phyloP scores from a whole-genome alignment of 2,888 invertebrate species.

The Perdita meconis region DNA sequence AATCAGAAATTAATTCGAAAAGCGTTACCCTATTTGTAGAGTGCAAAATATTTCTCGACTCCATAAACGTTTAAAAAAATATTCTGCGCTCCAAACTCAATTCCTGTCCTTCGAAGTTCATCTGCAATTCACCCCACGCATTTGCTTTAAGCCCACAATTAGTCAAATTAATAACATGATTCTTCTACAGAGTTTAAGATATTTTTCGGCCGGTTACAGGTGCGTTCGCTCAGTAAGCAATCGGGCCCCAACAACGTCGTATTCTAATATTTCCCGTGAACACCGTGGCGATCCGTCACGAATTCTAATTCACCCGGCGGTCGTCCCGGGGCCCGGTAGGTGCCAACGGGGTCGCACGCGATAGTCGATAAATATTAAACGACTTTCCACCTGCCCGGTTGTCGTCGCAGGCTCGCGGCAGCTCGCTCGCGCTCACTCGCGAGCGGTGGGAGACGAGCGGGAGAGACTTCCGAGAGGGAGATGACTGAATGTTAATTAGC shows the following conservation, averaged over 20 bases:
- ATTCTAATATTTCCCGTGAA: slow-evolving; percentile 83
- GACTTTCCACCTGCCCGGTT: slow-evolving; percentile 77
- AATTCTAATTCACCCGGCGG: slow-evolving; percentile 69
- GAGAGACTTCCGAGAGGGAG: slow-evolving; percentile 71
- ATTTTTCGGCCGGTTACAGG: no score
- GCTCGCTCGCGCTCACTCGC: slow-evolving; percentile 13
- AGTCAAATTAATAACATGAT: no score
- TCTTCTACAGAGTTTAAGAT: no score
- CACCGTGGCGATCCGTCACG: slow-evolving; percentile 60
- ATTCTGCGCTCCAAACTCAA: no score
- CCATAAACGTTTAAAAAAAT: no score
- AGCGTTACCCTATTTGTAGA: no score
- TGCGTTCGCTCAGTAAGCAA: slow-evolving; percentile 39
- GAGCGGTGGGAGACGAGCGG: slow-evolving; percentile 24
- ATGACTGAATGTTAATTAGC: slow-evolving; percentile 82
- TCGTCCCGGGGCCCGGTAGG: slow-evolving; percentile 57
- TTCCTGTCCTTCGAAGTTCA: no score
- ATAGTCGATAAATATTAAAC: slow-evolving; percentile 82
- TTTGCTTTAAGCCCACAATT: no score
- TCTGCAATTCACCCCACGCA: no score
- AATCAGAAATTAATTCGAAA: no score
- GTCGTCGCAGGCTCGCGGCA: slow-evolving; percentile 33
- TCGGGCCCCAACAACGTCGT: slow-evolving; percentile 69
- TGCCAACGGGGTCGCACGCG: slow-evolving; percentile 73
- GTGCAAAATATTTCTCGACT: no score